phyloP scores from a whole-genome alignment of 2,797 vertebrate genomes.

The Furcifer pardalis region DNA sequence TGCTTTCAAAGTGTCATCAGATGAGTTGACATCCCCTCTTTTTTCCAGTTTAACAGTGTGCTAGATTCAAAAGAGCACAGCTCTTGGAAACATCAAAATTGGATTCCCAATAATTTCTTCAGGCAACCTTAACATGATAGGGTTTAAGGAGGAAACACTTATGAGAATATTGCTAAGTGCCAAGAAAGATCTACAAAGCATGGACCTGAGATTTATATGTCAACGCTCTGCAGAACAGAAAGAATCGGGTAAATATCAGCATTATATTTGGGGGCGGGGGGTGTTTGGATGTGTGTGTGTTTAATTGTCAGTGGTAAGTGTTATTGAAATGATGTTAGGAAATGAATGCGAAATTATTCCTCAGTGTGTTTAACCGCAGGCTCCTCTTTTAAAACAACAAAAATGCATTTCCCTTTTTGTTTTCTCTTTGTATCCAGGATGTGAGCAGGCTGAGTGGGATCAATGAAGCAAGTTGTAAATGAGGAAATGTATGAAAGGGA shows the following conservation, averaged over 20 bases:
- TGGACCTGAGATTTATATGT: slow-evolving; percentile 4
- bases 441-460: slow-evolving; percentile 26
- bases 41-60: slow-evolving; percentile 1
- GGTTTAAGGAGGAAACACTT: slow-evolving; percentile 6
- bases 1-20: not conserved
- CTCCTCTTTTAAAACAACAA: slow-evolving; percentile 51
- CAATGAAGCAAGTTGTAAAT: slow-evolving; percentile 50
- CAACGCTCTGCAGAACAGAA: slow-evolving; percentile 27
- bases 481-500: slow-evolving; percentile 38
- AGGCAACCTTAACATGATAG: slow-evolving; percentile 11
- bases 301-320: slow-evolving; percentile 35
- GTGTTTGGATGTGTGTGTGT: not conserved
- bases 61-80: slow-evolving; percentile 14
- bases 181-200: slow-evolving; percentile 24
- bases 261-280: not conserved
- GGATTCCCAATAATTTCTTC: slow-evolving; percentile 25
- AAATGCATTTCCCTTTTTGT: slow-evolving; percentile 40
- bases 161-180: slow-evolving; percentile 30
- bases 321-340: slow-evolving; percentile 24
- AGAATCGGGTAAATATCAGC: not conserved
- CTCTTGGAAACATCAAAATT: slow-evolving; percentile 11
- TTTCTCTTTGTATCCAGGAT: slow-evolving; percentile 47
- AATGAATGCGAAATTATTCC: slow-evolving; percentile 47
- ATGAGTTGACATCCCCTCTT: no score
- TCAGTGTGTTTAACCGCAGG: slow-evolving; percentile 31